A percentile compares a stretch with the other conserved stretches of the same genome.
Evolutionary conservation across 2,113 vertebrate genomes (phyloP).

Genomic region (Phyllostomus hastatus): DNA sequence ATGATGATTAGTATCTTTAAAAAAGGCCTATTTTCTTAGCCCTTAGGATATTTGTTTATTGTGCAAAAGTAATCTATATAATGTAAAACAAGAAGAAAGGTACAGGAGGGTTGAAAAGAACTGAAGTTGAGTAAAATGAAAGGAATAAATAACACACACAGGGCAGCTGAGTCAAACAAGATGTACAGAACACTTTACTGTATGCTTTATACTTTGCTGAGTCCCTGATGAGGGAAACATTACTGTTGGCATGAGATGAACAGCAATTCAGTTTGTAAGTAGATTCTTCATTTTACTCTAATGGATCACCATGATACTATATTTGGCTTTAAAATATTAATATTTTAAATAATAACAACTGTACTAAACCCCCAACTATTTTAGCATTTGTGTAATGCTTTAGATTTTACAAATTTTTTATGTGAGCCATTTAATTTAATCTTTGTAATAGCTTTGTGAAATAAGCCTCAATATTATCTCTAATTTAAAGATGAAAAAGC

Average conservation of each 20-base stretch:
- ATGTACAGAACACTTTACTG: not conserved
- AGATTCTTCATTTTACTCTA: not conserved
- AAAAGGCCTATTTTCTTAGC: not conserved
- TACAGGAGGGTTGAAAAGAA: not conserved
- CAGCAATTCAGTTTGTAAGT: not conserved
- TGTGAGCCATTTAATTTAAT: not conserved
- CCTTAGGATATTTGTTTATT: not conserved
- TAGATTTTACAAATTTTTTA: not conserved
- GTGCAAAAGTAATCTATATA: not conserved
- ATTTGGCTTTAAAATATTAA: not conserved
- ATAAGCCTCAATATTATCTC: not conserved
- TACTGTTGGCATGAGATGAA: not conserved
- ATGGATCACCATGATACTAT: not conserved
- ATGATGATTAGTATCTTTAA: not conserved
- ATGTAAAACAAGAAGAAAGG: constrained; percentile 8
- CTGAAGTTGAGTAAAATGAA: not conserved
- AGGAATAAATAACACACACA: not conserved
- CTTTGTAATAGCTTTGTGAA: not conserved
- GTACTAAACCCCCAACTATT: not conserved
- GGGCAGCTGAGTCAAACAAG: not conserved
- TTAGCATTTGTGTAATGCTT: not conserved
- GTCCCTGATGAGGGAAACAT: too few relatives aligned
- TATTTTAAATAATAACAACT: not conserved
- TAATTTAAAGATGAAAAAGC: not conserved
- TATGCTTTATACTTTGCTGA: not conserved